Evolutionary conservation across 2,888 invertebrate genomes (phyloP).

Genomic region (Clostera curtula): DNA sequence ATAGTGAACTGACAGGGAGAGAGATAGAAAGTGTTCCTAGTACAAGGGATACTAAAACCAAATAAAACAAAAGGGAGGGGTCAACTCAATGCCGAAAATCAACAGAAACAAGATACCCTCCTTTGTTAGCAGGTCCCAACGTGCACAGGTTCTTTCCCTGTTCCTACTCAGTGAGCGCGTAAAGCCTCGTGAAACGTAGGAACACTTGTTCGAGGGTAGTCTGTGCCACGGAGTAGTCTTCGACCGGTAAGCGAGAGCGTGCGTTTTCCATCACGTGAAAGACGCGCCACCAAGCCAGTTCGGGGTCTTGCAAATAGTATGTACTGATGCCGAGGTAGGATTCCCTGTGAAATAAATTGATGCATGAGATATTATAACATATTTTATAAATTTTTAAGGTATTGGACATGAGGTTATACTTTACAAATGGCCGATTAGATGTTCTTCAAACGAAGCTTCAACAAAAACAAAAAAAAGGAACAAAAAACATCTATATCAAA

Average conservation of each 20-base stretch:
- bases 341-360: constrained; percentile 62
- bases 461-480: too few relatives aligned
- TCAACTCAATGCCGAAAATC: too few relatives aligned
- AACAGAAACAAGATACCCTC: too few relatives aligned
- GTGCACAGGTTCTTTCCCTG: not conserved
- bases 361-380: not conserved
- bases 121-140: too few relatives aligned
- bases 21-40: too few relatives aligned
- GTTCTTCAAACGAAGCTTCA: too few relatives aligned
- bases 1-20: too few relatives aligned
- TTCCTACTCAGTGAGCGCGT: constrained; percentile 22
- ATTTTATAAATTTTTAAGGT: not conserved
- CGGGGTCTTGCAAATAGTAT: constrained; percentile 77
- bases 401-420: too few relatives aligned
- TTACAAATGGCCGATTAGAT: too few relatives aligned
- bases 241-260: constrained; percentile 73
- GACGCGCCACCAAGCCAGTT: constrained; percentile 78
- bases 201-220: constrained; percentile 88
- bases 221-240: constrained; percentile 87
- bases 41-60: too few relatives aligned
- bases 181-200: constrained; percentile 72
- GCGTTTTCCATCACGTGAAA: constrained; percentile 80
- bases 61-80: too few relatives aligned
- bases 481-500: too few relatives aligned
- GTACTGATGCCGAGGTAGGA: constrained; percentile 82